Percentiles rank a stretch among this genome's conserved stretches.
Conservation (phyloP, 2,888 invertebrate species). For the Trichogramma dendrolimi region DNA sequence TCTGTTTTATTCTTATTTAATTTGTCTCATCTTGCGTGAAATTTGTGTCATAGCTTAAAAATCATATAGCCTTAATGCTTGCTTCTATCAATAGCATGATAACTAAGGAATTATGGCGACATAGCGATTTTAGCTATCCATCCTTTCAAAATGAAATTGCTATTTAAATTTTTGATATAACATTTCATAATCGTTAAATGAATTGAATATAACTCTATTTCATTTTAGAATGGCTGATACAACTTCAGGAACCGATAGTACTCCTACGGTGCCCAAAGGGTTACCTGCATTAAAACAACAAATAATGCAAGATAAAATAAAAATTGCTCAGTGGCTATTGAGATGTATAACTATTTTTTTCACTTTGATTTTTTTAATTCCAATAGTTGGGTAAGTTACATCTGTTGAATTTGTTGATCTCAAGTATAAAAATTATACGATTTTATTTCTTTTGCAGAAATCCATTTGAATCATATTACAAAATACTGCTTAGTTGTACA, state of each 20-base stretch:
- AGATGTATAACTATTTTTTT: constrained; percentile 80
- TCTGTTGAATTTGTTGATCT: constrained; percentile 12
- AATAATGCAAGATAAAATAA: constrained; percentile 77
- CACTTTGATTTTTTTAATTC: constrained; percentile 79
- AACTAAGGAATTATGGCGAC: no score
- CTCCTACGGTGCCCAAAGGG: constrained; percentile 52
- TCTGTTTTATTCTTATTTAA: no score
- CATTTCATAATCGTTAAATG: neutral
- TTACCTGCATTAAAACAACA: constrained; percentile 67
- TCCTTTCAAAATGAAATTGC: no score
- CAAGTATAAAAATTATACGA: neutral
- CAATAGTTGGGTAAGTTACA: constrained; percentile 76
- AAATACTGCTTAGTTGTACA: constrained; percentile 87
- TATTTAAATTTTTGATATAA: no score
- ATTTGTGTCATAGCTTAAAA: no score
- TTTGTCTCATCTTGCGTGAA: no score
- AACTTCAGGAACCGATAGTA: constrained; percentile 27
- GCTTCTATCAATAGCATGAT: no score
- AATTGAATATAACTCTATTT: neutral
- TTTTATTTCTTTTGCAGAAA: constrained; percentile 56
- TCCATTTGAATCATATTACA: constrained; percentile 79
- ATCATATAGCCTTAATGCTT: no score
- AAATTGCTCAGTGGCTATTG: constrained; percentile 82
- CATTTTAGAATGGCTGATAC: constrained; percentile 42
- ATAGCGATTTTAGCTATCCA: no score